A percentile compares a stretch with the other conserved stretches of the same genome.
Conservation (phyloP, 37 sponge, comb jelly and placozoan genomes). For the Haliclona indistincta region DNA sequence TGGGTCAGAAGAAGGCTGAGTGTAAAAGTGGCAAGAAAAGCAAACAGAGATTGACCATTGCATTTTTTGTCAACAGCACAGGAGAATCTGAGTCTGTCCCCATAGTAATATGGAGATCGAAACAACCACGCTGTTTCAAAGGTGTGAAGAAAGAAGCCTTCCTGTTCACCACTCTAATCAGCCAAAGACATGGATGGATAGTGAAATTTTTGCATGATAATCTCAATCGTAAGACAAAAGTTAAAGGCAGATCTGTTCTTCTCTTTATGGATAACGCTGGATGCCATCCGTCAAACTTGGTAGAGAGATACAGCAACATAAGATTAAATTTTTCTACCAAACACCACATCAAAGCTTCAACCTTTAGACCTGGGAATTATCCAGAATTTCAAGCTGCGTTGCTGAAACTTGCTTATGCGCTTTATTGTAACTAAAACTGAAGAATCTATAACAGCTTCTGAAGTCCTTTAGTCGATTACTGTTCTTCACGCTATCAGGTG, state of each 20-base stretch:
- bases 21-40: slow-evolving; percentile 60
- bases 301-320: slow-evolving; percentile 63
- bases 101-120: slow-evolving; percentile 51
- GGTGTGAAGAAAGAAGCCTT: slow-evolving; percentile 6
- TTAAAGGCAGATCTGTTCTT: slow-evolving; percentile 34
- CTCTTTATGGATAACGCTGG: slow-evolving; percentile 74
- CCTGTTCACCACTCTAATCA: slow-evolving; percentile 49
- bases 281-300: slow-evolving; percentile 50
- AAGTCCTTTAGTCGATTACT: slow-evolving; percentile 58
- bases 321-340: slow-evolving; percentile 54
- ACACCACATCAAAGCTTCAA: slow-evolving; percentile 68
- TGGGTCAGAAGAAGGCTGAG: slow-evolving; percentile 16
- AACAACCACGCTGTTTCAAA: slow-evolving; percentile 54
- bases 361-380: slow-evolving; percentile 73
- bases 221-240: slow-evolving; percentile 24
- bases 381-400: slow-evolving; percentile 67
- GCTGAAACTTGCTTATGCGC: slow-evolving; percentile 24
- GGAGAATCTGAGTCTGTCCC: slow-evolving; percentile 33
- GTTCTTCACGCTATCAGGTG: slow-evolving; percentile 61
- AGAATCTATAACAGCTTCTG: slow-evolving; percentile 14
- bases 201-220: slow-evolving; percentile 34
- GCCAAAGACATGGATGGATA: slow-evolving; percentile 54
- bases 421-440: slow-evolving; percentile 51
- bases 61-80: slow-evolving; percentile 60
- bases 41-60: slow-evolving; percentile 39